Conservation (phyloP, 2,113 vertebrate species). For the Bufo gargarizans region DNA sequence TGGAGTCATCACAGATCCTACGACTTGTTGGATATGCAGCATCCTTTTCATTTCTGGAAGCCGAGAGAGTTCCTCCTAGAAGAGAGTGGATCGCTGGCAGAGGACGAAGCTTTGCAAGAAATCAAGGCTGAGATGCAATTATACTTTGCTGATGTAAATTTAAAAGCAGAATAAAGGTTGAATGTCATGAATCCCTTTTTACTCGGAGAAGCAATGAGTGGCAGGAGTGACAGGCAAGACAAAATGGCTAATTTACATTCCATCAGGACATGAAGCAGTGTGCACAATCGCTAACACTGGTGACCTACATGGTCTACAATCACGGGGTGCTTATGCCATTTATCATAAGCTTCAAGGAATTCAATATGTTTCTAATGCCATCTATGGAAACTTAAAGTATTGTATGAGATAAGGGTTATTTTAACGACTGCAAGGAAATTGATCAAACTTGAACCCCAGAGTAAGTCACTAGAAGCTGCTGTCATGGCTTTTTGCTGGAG, state of each 20-base stretch:
- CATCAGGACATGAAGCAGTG: slow-evolving; percentile 10
- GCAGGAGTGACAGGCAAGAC: slow-evolving; percentile 22
- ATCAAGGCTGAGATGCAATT: slow-evolving; percentile 7
- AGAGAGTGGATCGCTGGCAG: not conserved
- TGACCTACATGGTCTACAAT: slow-evolving; percentile 13
- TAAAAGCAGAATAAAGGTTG: not conserved
- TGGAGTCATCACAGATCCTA: slow-evolving; percentile 42
- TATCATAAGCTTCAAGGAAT: not conserved
- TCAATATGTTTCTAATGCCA: slow-evolving; percentile 11
- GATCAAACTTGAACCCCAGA: not conserved
- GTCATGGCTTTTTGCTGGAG: too few relatives aligned
- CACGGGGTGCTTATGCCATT: not conserved
- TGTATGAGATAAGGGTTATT: slow-evolving; percentile 3
- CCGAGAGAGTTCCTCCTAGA: not conserved
- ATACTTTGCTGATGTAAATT: not conserved
- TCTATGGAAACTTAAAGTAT: slow-evolving; percentile 25
- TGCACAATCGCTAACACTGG: not conserved
- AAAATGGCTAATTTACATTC: slow-evolving; percentile 44
- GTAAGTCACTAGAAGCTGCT: too few relatives aligned
- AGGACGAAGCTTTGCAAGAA: slow-evolving; percentile 10
- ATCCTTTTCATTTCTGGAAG: not conserved
- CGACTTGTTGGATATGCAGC: slow-evolving; percentile 31
- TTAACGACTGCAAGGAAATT: not conserved
- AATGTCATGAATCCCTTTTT: slow-evolving; percentile 4
- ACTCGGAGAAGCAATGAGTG: slow-evolving; percentile 29